Evolutionary conservation across 2,888 invertebrate species (phyloP), one percentile per base, ranked within the genome.

Genomic region (Fragum sueziense): DNA sequence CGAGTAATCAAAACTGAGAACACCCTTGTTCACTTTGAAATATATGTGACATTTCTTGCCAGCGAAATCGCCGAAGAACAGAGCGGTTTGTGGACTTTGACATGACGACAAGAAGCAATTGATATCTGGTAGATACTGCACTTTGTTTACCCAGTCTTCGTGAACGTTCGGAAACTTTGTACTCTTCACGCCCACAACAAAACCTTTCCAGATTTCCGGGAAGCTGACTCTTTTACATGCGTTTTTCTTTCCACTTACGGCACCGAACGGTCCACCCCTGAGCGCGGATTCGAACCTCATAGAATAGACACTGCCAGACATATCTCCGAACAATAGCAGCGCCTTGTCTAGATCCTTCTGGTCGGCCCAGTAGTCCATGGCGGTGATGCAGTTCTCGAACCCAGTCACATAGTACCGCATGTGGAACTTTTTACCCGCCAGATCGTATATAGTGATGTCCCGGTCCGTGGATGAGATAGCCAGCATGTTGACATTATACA

Each of bases 401-500:
- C 95, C 96, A 0, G 95, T 95, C 82, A 97, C 91, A 90, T 93
- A 81, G 33, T 88, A 91, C n/a, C 89, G 79, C 77, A 85, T 84
- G 54, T 95, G 95, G 92, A 97, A 97, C 74, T 87, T 87, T 52
- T 86, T 88, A 1, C 84, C 85, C 27, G 95, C 95, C 62, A 95
- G 95, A 91, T 97, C 91, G 74, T 89, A 97, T 93, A 97, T 96
- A 84, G 96, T 95, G 61, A 97, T 93, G 90, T 97, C 97, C 22
- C 96, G 94, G 93, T 97, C 96, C 0, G 96, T 95, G 22, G 97
- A 96, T 76, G 96, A 95, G 17, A 96, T 95, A 81, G 96, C 96
- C 25, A 97, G 94, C 87, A 97, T 95, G 92, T 95, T 95, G 70
- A 97, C 95, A 91, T 97, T 96, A 0, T 97, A 96, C 92, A 97